Evolutionary conservation across 2,113 vertebrate genomes (phyloP).

Genomic region (Sinocyclocheilus rhinocerous): DNA sequence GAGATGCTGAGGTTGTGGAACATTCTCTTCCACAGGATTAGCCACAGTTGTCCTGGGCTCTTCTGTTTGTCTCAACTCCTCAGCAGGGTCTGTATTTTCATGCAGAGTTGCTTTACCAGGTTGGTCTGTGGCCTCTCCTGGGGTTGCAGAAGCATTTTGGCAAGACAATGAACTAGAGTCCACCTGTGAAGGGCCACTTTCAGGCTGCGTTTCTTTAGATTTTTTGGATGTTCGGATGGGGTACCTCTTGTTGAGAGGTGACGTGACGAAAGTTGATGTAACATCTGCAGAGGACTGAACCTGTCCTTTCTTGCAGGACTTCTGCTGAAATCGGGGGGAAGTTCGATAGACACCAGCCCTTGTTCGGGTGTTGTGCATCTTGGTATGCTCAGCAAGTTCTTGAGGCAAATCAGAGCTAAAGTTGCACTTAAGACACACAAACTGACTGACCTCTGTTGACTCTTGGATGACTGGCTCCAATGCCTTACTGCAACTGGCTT

Average conservation of each 20-base stretch:
- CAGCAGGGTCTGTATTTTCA: constrained; percentile 47
- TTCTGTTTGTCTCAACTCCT: constrained; percentile 19
- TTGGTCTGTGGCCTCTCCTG: constrained; percentile 14
- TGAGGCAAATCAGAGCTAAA: constrained; percentile 88
- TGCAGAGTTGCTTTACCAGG: constrained; percentile 32
- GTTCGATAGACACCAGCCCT: constrained; percentile 44
- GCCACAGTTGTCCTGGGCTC: background rate
- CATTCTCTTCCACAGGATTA: constrained; percentile 55
- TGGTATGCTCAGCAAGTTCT: constrained; percentile 82
- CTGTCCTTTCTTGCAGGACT: constrained; percentile 18
- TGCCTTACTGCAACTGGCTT: constrained; percentile 39
- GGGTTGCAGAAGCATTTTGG: constrained; percentile 28
- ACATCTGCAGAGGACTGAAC: constrained; percentile 60
- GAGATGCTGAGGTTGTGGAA: background rate
- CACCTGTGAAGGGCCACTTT: constrained; percentile 61
- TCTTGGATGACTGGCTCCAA: constrained; percentile 37
- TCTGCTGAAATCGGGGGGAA: constrained; percentile 45
- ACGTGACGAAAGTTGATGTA: constrained; percentile 62
- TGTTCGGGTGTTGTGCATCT: constrained; percentile 81
- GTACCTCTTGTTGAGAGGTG: constrained; percentile 74
- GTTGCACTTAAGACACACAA: constrained; percentile 81
- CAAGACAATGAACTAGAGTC: background rate
- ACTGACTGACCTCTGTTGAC: constrained; percentile 68
- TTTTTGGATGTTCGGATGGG: constrained; percentile 79
- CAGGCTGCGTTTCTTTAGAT: constrained; percentile 63